Evolutionary conservation across 2,888 invertebrate genomes (phyloP), one percentile per base, ranked within the genome.

Genomic region (Microchrysa polita): DNA sequence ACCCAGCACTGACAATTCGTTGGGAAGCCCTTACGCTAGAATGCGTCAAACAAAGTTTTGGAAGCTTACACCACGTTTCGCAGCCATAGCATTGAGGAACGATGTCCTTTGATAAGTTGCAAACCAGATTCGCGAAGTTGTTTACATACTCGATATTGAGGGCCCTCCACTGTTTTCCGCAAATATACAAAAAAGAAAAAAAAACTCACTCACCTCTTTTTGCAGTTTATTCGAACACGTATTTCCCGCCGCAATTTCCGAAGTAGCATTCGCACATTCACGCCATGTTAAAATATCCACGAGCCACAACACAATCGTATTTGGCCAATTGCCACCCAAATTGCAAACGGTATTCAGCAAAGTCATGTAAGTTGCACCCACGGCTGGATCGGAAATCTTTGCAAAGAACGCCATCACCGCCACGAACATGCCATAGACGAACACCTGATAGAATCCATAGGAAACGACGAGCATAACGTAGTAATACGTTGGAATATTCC

Each of bases 281-380:
- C 92, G 94, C 85, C 89, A 92, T 0, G 97, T 97, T 5, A 97
- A 84, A 10, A 91, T 89, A 85, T 98, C 97, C 2, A 98, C 96
- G 74, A 95, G 88, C 92, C 95, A 97, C 4, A 98, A 87, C 0
- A 96, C 92, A 2, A 96, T 86, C 0, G 97, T 97, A 74, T 92
- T 90, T 0, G 98, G 98, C 98, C 98, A 98, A 82, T 97, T 98
- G 5, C 96, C 96, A n/a, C 99, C 99, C 74, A 99, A 88, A 87
- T 99, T 99, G 63, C 93, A 90, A 22, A 98, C 88, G 0, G 99
- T 99, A 83, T 99, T 99, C 16, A 99, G 87, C 67, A 99, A 87
- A 0, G 99, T 99, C 99, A 99, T 99, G 83, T 99, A 99, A 0
- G 99, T 99, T 5, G 99, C 98, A 1, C 99, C 99, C 0, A 98